Base-by-base conservation (phyloP, 1,140 invertebrate genomes). In the Chrysoperla carnea region DNA sequence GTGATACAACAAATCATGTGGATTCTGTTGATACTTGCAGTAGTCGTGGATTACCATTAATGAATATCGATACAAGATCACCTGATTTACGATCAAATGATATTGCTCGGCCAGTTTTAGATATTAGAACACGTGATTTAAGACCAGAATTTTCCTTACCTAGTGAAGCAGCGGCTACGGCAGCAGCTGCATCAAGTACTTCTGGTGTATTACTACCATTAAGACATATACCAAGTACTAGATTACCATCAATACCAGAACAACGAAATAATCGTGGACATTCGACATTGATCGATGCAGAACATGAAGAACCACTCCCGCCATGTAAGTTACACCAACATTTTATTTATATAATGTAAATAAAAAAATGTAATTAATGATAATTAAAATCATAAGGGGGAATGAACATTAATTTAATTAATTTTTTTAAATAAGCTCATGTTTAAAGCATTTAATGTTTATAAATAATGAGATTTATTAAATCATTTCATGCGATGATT, bases 211-310 rank as follows among this genome's bases (percentile, higher is more conserved):
- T 73, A 6, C 66, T 78, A 37, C 76, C 78, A n/a, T 53, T 82
- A 46, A 67, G 78, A 46, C 79, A 82, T 52, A 69, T 82, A 27
- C 72, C 72, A 13, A 81, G 79, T 29, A 79, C 84, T 31, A 72
- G 81, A 48, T 66, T 87, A 52, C 83, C 84, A 5, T 85, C 78
- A n/a, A 84, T 81, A 52, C 81, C 75, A n/a, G 83, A 81, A 52
- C 17, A 23, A 23, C 64, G 78, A 47, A 74, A 69, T 40, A 67
- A 67, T 36, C 57, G 69, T 39, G 62, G 68, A 42, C 73, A 79
- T 51, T 23, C 17, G 17, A 65, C 70, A n/a, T 64, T 79, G 37
- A 72, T 78, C 8, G 67, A 75, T 31, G 65, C 70, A 14, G 76
- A 75, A 37, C 66, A 66, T 47, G 84, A 89, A 50, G 85, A 90